Conservation (phyloP, 2,888 invertebrate genomes). For the Pandemis cinnamomeana region DNA sequence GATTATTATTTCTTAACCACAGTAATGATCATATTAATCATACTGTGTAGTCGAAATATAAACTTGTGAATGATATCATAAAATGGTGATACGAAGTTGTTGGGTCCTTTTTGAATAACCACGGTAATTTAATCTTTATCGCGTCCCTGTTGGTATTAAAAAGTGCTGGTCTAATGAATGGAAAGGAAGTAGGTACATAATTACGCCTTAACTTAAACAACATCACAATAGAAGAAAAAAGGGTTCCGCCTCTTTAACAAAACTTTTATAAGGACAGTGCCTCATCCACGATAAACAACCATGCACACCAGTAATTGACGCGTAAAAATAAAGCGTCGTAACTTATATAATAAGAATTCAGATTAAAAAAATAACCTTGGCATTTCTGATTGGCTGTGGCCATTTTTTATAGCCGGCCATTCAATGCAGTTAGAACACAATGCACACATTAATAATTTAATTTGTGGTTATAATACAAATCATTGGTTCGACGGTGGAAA, state of each 20-base stretch:
- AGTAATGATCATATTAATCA: no score
- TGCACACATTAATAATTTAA: slow-evolving; percentile 28
- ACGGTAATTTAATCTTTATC: not conserved
- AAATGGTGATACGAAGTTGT: not conserved
- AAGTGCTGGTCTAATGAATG: no score
- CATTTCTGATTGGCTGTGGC: slow-evolving; percentile 21
- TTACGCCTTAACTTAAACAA: no score
- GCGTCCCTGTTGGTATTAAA: no score
- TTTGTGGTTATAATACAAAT: slow-evolving; percentile 23
- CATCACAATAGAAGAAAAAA: no score
- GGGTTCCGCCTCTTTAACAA: no score
- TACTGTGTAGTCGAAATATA: not conserved
- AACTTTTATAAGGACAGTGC: not conserved
- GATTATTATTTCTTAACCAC: not conserved
- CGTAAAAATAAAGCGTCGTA: slow-evolving; percentile 15
- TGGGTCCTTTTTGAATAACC: not conserved
- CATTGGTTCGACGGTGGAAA: not conserved
- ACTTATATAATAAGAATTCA: slow-evolving; percentile 22
- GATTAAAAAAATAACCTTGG: slow-evolving; percentile 34
- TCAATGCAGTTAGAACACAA: slow-evolving; percentile 22
- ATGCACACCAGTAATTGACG: not conserved
- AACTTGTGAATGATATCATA: not conserved
- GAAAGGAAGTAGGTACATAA: no score
- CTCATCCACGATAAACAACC: not conserved
- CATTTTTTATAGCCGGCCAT: slow-evolving; percentile 25